A percentile compares a stretch with the other conserved stretches of the same genome.
Conservation (phyloP, 2,888 invertebrate species). For the Unio delphinus region DNA sequence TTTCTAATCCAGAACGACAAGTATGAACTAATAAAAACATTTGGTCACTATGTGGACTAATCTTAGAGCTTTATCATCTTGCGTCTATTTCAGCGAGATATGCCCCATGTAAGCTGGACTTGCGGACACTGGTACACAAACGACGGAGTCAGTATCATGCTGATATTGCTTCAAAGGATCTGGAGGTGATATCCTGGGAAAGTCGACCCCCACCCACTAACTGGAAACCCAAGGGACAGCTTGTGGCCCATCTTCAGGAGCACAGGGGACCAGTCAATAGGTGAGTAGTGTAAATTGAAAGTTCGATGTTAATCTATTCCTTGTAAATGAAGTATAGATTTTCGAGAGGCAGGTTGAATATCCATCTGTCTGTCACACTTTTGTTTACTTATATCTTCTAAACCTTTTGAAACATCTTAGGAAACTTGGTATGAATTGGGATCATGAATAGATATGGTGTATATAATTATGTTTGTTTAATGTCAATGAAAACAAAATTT, state of each 20-base stretch:
- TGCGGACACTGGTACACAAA: slow-evolving; percentile 82
- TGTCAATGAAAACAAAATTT: too few relatives aligned
- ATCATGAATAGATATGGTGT: too few relatives aligned
- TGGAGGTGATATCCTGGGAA: slow-evolving; percentile 73
- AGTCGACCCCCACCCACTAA: slow-evolving; percentile 64
- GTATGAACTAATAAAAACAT: not conserved
- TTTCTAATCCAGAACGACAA: too few relatives aligned
- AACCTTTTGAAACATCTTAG: too few relatives aligned
- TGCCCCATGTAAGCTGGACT: slow-evolving; percentile 82
- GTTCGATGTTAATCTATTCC: not conserved
- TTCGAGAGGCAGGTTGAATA: too few relatives aligned
- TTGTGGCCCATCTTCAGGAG: slow-evolving; percentile 94
- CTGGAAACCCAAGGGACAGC: slow-evolving; percentile 89
- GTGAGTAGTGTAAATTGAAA: slow-evolving; percentile 69
- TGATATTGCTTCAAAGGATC: slow-evolving; percentile 78
- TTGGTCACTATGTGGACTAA: not conserved
- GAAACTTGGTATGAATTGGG: too few relatives aligned
- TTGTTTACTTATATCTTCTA: too few relatives aligned
- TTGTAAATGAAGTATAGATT: slow-evolving; percentile 37
- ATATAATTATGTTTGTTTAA: too few relatives aligned
- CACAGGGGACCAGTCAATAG: slow-evolving; percentile 82
- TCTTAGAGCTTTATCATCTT: not conserved
- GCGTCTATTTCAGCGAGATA: slow-evolving; percentile 72
- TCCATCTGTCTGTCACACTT: too few relatives aligned
- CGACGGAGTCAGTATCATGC: slow-evolving; percentile 85